Base-by-base conservation (phyloP, 2,888 invertebrate genomes). In the Nowickia ferox region DNA sequence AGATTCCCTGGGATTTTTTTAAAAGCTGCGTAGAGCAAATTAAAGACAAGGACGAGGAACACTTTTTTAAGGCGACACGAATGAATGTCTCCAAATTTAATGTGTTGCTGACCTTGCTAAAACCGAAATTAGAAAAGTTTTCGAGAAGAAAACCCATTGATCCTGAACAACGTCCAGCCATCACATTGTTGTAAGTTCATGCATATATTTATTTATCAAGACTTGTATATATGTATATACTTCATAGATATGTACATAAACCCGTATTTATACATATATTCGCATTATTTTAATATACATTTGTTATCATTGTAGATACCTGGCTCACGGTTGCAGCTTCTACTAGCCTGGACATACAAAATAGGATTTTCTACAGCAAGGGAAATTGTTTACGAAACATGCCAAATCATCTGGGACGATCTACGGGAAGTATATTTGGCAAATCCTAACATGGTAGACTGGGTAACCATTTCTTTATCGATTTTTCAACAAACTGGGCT, bases 131-230 rank as follows among this genome's bases (percentile, higher is more conserved):
- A 19, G 44, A 66, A 30, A 46, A 66, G 22, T 48, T 48, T 30
- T 66, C 30, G 11, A 69, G 13, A 69, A 69, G 68, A 53, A 69
- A 69, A 19, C 40, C 51, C 6, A 69, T 69, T 69, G 68, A 69
- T 69, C 22, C 68, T 6, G 68, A 69, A 53, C 68, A 53, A 40
- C 51, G 53, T 38, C 40, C 53, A 40, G 8, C 53, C n/a, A 13
- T 69, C 13, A 69, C 51, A 69, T 53, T 69, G 13, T 40, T 69
- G 68, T 42, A 53, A 19, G 40, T 46, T 46, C 17, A 61, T 46
- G 22, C 17, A 61, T 38, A 15, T 30, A 30, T 63, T 48, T 1
- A 15, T 63, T 40, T 17, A 42, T 10, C 40, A 17, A 42, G 9
- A 42, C 42, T 63, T 65, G 2, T 65, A 22, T 46, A 46, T 44